These are phyloP conservation scores for Hippasteria phrygiana DNA, from an alignment of 53 echinoderm and acorn worm species.

Conservation along the genomic window DNA sequence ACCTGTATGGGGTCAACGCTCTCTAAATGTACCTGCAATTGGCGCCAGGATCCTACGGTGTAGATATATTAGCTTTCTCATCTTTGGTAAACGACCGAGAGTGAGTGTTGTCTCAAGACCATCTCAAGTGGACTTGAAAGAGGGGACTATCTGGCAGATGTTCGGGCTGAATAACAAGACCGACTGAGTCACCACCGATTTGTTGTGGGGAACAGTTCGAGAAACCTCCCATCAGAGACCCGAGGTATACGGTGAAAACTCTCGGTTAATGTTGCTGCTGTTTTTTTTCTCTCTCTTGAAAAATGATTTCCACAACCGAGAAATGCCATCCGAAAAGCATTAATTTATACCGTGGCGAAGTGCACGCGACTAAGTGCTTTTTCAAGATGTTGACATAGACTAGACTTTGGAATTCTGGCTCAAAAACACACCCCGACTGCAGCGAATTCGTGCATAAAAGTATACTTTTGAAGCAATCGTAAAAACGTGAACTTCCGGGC, in stretches of 20 bases:
- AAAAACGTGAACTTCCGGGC: not conserved
- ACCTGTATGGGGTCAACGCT: slow-evolving; percentile 50
- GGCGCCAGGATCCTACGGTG: slow-evolving; percentile 36
- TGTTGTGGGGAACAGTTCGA: not conserved
- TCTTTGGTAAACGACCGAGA: slow-evolving; percentile 36
- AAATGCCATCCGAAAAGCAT: not conserved
- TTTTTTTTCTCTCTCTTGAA: not conserved
- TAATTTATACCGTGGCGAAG: not conserved
- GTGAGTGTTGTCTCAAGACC: slow-evolving; percentile 59
- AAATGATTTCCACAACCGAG: slow-evolving; percentile 36
- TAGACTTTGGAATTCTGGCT: slow-evolving; percentile 27
- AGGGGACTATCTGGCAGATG: slow-evolving; percentile 53
- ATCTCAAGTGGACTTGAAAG: slow-evolving; percentile 24
- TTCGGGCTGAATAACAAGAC: slow-evolving; percentile 49
- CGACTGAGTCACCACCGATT: slow-evolving; percentile 42
- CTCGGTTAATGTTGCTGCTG: not conserved
- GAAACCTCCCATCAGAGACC: not conserved
- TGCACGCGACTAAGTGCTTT: slow-evolving; percentile 22
- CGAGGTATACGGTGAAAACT: not conserved
- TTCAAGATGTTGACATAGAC: slow-evolving; percentile 48
- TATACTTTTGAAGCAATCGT: not conserved
- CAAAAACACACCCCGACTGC: not conserved
- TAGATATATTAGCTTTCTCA: slow-evolving; percentile 39
- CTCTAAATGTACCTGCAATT: slow-evolving; percentile 19
- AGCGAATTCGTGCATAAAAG: not conserved